A percentile compares a stretch with the other conserved stretches of the same genome.
Conservation (phyloP, 1,140 invertebrate genomes). For the Neelides sp. region DNA sequence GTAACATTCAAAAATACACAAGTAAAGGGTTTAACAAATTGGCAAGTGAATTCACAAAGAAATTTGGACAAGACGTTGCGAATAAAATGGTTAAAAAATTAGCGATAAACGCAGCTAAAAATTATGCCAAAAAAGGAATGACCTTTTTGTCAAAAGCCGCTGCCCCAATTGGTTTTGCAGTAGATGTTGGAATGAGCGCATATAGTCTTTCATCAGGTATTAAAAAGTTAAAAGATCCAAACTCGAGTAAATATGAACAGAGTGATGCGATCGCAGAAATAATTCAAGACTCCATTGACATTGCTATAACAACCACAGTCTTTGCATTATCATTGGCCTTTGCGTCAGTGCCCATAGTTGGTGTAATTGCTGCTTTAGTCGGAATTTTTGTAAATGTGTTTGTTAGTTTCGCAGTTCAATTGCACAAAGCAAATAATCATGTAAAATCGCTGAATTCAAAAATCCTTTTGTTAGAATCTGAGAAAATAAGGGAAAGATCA, state of each 20-base stretch:
- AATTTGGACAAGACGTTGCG: no score
- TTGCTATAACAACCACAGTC: slow-evolving; percentile 1
- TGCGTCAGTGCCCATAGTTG: slow-evolving; percentile 4
- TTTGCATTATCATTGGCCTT: background rate
- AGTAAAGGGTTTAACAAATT: no score
- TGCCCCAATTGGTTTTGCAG: slow-evolving; percentile 10
- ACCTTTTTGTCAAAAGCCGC: slow-evolving; percentile 4
- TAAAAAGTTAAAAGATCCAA: background rate
- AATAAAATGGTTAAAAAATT: no score
- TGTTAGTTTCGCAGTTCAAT: background rate
- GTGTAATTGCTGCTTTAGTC: background rate
- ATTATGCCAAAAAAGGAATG: no score
- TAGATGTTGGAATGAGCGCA: slow-evolving; percentile 4
- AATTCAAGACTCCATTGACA: slow-evolving; percentile 4
- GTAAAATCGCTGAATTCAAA: slow-evolving; percentile 4
- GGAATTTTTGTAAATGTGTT: slow-evolving; percentile 7
- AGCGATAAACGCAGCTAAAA: no score
- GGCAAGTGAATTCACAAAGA: no score
- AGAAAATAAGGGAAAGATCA: background rate
- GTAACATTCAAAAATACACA: no score
- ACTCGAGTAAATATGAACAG: background rate
- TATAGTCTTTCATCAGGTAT: background rate
- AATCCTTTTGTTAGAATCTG: slow-evolving; percentile 8
- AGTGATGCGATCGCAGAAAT: slow-evolving; percentile 12
- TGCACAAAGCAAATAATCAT: slow-evolving; percentile 3